Conservation (phyloP, 2,797 vertebrate genomes). For the Urocyon cinereoargenteus region DNA sequence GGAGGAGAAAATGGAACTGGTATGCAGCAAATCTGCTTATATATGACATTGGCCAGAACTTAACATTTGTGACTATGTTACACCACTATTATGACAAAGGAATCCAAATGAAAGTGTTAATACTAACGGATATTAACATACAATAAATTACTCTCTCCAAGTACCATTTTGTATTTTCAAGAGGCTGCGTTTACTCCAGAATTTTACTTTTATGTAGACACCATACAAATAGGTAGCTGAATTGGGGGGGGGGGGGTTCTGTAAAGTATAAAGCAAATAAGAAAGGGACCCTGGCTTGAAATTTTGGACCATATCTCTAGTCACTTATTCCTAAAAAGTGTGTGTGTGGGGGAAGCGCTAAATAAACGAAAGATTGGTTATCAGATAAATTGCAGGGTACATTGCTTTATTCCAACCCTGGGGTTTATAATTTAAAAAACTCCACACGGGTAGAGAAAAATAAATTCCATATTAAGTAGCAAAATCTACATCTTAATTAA, state of each 20-base stretch:
- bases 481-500: slow-evolving; percentile 56
- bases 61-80: not conserved
- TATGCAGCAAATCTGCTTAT: not conserved
- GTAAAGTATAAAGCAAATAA: not conserved
- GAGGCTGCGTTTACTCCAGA: not conserved
- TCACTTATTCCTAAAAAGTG: not conserved
- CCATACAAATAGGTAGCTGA: not conserved
- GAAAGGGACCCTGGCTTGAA: not conserved
- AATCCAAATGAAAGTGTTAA: not conserved
- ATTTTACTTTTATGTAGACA: not conserved
- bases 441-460: slow-evolving; percentile 18
- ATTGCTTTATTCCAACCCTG: not conserved
- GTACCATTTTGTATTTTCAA: not conserved
- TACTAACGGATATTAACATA: not conserved
- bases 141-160: not conserved
- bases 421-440: not conserved
- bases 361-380: not conserved
- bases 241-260: slow-evolving; percentile 18
- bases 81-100: not conserved
- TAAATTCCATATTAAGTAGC: not conserved
- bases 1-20: not conserved
- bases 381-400: not conserved
- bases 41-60: not conserved
- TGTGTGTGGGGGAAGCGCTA: not conserved
- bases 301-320: not conserved